Conservation (phyloP, 2,888 invertebrate species). For the Oscheius sp. region DNA sequence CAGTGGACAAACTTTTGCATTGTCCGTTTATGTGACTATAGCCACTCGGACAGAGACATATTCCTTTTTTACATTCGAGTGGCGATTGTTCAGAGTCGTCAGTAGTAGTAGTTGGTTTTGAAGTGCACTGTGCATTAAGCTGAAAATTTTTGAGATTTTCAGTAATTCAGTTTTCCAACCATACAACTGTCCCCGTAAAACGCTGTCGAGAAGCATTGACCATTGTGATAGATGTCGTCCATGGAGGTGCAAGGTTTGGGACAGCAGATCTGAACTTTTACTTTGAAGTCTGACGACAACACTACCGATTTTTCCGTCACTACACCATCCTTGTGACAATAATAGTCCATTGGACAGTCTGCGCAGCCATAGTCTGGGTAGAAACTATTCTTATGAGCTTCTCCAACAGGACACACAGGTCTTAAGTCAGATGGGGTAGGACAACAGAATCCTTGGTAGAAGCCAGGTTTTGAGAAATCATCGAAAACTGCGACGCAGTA, state of each 20-base stretch:
- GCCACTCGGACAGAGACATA: conserved; percentile 67
- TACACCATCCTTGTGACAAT: conserved; percentile 66
- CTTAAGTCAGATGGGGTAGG: conserved; percentile 63
- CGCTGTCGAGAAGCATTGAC: conserved; percentile 68
- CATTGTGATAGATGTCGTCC: conserved; percentile 70
- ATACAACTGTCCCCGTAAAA: conserved; percentile 68
- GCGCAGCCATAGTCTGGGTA: conserved; percentile 63
- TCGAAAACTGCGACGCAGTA: conserved; percentile 71
- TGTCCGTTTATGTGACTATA: conserved; percentile 60
- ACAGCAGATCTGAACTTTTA: conserved; percentile 64
- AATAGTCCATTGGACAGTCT: conserved; percentile 67
- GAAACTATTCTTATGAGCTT: conserved; percentile 61
- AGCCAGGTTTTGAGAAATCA: conserved; percentile 60
- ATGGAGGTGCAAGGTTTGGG: conserved; percentile 70
- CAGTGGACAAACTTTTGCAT: conserved; percentile 56
- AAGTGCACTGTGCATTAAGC: conserved; percentile 55
- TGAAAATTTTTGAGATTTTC: conserved; percentile 19
- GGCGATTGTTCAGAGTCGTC: conserved; percentile 55
- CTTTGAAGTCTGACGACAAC: not conserved
- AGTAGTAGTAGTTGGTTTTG: conserved; percentile 45
- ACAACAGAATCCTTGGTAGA: conserved; percentile 69
- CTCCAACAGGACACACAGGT: conserved; percentile 69
- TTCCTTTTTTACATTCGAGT: conserved; percentile 58
- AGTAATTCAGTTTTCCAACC: conserved; percentile 34
- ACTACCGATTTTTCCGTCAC: conserved; percentile 64